Evolutionary conservation across 2,113 vertebrate species (phyloP).

Genomic region (Lepidothrix coronata): DNA sequence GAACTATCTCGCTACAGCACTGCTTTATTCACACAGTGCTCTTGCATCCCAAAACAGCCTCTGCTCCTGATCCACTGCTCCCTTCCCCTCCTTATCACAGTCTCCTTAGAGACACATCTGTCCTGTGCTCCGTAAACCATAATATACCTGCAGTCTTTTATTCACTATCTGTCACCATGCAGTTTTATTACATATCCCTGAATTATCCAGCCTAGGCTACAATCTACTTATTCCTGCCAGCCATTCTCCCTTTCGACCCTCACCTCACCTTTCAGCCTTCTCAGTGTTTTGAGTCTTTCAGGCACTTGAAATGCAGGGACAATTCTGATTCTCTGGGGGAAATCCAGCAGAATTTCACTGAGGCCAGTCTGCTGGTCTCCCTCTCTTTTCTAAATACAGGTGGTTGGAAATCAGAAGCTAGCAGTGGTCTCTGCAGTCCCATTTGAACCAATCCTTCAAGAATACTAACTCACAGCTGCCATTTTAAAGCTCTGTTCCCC

Average conservation of each 20-base stretch:
- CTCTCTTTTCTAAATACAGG: neutral
- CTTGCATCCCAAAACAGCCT: neutral
- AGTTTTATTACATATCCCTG: conserved; percentile 56
- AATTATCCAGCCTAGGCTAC: conserved; percentile 39
- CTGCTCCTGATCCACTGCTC: neutral
- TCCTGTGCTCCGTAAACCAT: conserved; percentile 47
- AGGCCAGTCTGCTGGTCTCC: neutral
- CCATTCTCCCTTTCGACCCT: neutral
- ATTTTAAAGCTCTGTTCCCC: conserved; percentile 38
- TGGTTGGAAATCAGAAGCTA: conserved; percentile 5
- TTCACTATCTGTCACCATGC: conserved; percentile 24
- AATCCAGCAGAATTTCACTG: neutral
- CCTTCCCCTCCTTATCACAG: conserved; percentile 29
- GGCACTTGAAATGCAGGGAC: neutral
- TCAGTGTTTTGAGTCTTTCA: conserved; percentile 5
- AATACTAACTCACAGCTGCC: conserved; percentile 43
- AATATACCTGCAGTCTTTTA: conserved; percentile 57
- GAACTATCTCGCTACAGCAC: neutral
- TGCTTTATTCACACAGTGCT: conserved; percentile 21
- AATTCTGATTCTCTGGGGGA: neutral
- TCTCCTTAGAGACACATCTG: conserved; percentile 53
- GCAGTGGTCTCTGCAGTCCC: neutral
- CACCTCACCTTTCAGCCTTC: neutral
- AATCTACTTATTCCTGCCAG: conserved; percentile 27
- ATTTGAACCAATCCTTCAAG: conserved; percentile 19